Evolutionary conservation across 2,113 vertebrate species (phyloP).

Genomic region (Ellobius talpinus): DNA sequence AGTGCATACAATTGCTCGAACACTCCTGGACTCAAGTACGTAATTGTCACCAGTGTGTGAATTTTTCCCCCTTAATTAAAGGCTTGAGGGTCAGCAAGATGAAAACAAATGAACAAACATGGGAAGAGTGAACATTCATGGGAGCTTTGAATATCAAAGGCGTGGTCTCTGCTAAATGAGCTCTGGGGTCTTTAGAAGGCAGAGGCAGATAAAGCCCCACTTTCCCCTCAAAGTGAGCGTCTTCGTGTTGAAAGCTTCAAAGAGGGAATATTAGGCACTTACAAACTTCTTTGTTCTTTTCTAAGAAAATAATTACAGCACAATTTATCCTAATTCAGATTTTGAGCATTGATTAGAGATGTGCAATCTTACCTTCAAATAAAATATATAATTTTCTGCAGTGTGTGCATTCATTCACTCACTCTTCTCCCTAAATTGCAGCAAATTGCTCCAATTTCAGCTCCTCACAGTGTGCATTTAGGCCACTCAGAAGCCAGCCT

Average conservation of each 20-base stretch:
- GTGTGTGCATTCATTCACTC: constrained; percentile 68
- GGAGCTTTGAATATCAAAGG: background rate
- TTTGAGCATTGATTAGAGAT: constrained; percentile 85
- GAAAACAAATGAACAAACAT: background rate
- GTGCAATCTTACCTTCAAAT: constrained; percentile 83
- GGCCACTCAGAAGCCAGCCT: constrained; percentile 81
- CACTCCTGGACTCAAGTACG: background rate
- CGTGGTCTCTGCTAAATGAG: background rate
- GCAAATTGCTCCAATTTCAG: constrained; percentile 87
- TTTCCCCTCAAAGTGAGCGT: constrained; percentile 37
- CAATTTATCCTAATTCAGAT: constrained; percentile 85
- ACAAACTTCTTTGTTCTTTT: constrained; percentile 81
- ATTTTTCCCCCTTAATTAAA: constrained; percentile 63
- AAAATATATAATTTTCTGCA: constrained; percentile 84
- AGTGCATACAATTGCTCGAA: background rate
- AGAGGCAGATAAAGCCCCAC: constrained; percentile 41
- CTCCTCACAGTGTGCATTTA: constrained; percentile 78
- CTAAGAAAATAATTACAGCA: constrained; percentile 83
- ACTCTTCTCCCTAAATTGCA: constrained; percentile 84
- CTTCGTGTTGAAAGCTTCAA: constrained; percentile 76
- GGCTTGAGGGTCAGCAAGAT: constrained; percentile 14
- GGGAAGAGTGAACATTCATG: background rate
- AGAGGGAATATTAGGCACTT: constrained; percentile 75
- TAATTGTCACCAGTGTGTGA: constrained; percentile 38
- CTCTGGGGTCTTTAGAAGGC: constrained; percentile 53